A percentile compares a stretch with the other conserved stretches of the same genome.
These are phyloP conservation scores for Drosophila anceps DNA, from an alignment of 2,888 invertebrate genomes.

Conservation along the genomic window DNA sequence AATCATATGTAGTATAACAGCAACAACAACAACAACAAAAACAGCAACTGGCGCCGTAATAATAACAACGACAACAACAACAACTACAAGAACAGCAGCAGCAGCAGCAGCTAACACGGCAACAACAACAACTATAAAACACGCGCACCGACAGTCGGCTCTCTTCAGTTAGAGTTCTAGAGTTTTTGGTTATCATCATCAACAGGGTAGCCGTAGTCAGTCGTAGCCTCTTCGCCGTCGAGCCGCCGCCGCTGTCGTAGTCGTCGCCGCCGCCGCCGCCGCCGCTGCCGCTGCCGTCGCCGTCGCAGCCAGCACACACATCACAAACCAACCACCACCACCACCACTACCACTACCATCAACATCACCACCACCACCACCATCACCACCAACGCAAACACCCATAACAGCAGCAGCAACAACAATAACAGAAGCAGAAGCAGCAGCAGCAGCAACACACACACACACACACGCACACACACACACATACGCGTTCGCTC, in stretches of 20 bases:
- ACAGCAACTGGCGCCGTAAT: slow-evolving; percentile 30
- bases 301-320: slow-evolving; percentile 64
- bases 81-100: slow-evolving; percentile 49
- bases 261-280: slow-evolving; percentile 26
- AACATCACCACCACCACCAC: slow-evolving; percentile 51
- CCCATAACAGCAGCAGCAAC: slow-evolving; percentile 52
- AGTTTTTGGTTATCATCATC: slow-evolving; percentile 51
- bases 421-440: slow-evolving; percentile 49
- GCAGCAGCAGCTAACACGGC: slow-evolving; percentile 20
- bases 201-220: slow-evolving; percentile 46
- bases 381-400: slow-evolving; percentile 57
- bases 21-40: slow-evolving; percentile 59
- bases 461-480: slow-evolving; percentile 27
- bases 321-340: slow-evolving; percentile 69
- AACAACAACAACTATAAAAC: slow-evolving; percentile 45
- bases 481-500: slow-evolving; percentile 56
- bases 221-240: slow-evolving; percentile 41
- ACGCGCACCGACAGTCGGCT: slow-evolving; percentile 36
- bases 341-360: slow-evolving; percentile 43
- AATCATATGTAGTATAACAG: slow-evolving; percentile 65
- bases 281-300: slow-evolving; percentile 42
- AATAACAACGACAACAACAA: slow-evolving; percentile 44
- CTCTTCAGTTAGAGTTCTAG: slow-evolving; percentile 39
- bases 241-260: slow-evolving; percentile 44
- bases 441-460: slow-evolving; percentile 53